Base-by-base conservation (phyloP, 1,140 invertebrate genomes). In the Diorhabda sublineata region DNA sequence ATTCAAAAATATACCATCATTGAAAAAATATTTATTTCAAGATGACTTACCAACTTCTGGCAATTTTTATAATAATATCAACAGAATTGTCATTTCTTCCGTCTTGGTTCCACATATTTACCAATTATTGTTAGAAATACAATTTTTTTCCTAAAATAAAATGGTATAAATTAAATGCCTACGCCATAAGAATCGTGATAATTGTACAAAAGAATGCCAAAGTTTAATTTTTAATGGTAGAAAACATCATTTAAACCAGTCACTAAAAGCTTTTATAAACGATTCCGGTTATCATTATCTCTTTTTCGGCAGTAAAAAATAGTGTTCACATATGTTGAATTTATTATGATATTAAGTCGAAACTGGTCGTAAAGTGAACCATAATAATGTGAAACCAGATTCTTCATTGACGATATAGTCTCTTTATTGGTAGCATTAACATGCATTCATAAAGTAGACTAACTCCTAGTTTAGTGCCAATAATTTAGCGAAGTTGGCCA, bases 341-440 rank as follows among this genome's bases (percentile, higher is more conserved):
- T 74, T 74, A 74, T 74, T 74, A 72, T 70, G 73, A 69, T 72
- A 72, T 72, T 74, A 74, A 72, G 61, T 66, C 64, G 60, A 68
- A 70, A 74, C 59, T 70, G 73, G 64, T 66, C 64, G 68, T 74
- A 72, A 73, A 71, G 43, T 56, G 45, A 11, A 59, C 26, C 52
- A 66, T 61, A 56, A 45, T 65, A 65, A 69, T 11, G 11, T 64
- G 65, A 47, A 67, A 67, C 65, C 65, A 67, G 65, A 67, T 67
- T 67, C 65, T 68, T 68, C 67, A 58, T 62, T 62, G 66, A n/a
- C 44, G 58, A 67, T 67, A 67, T 65, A 58, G 42, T 58, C 42
- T 42, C 52, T 70, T 70, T 67, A 67, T 67, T 45, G 47, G 42
- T 7, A 47, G 58, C 60, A 70, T 70, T 70, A 70, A 67, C 70